Evolutionary conservation across 2,888 invertebrate genomes (phyloP), one percentile per base, ranked within the genome.

Genomic region (Isotomurus palustris): DNA sequence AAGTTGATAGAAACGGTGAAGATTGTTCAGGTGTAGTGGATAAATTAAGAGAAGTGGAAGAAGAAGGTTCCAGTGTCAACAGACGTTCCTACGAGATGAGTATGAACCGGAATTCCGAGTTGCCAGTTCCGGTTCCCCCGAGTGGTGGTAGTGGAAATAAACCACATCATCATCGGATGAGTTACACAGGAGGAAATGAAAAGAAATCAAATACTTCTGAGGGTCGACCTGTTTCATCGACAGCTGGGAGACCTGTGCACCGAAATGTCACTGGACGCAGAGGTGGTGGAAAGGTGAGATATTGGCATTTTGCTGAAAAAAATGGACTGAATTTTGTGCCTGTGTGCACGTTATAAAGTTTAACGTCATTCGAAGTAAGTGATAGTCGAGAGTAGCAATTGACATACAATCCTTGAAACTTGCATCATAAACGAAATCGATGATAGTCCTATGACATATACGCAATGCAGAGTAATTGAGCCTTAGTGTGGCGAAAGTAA

Each of bases 201-300:
- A 54, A 38, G 56, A 32, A 53, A 36, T 60, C 60, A 22, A 53
- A 52, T 36, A 51, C 60, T 48, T 51, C 53, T 29, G 55, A 55
- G 44, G 41, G 55, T 21, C 55, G 62, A 40, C 58, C 62, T 48
- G 52, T 56, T 49, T 53, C 56, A 43, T 50, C 50, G 25, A 50
- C 50, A 2, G 27, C 40, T 24, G 50, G 38, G 12, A 36, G 50
- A 22, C 50, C 50, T 24, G 49, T 28, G 3, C 32, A 49, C 21
- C 49, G 49, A 35, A 49, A 49, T 49, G 35, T 22, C 25, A 36
- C 38, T 8, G 14, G 25, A 19, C 12, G 27, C 17, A 35, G 49
- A 17, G 36, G 50, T 4, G 50, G 50, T 36, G 50, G 50, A 50
- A 50, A 50, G 50, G 50, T 50, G 50, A 50, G 50, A 4, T 43